These are phyloP conservation scores for Labeo catla DNA, from an alignment of 2,113 vertebrate genomes.

Conservation along the genomic window DNA sequence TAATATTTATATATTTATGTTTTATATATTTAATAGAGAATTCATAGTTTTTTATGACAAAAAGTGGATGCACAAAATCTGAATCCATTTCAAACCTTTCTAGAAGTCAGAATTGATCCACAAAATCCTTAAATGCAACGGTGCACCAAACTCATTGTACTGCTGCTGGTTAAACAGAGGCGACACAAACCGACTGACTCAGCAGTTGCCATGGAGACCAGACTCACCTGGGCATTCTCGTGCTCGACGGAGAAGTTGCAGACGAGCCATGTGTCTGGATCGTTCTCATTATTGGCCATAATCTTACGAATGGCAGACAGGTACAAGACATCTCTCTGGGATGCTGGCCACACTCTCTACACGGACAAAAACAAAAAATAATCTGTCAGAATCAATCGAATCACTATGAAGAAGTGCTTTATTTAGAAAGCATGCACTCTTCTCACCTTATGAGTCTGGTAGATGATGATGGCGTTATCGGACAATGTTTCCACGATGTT, in stretches of 20 bases:
- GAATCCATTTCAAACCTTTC: no score
- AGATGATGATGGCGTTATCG: constrained; percentile 92
- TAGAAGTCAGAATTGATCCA: neutral
- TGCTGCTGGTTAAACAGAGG: neutral
- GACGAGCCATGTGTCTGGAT: constrained; percentile 97
- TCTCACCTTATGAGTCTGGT: constrained; percentile 95
- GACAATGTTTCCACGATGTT: constrained; percentile 94
- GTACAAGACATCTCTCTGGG: constrained; percentile 95
- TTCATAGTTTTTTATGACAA: no score
- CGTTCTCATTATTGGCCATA: constrained; percentile 91
- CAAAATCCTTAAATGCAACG: neutral
- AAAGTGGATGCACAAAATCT: no score
- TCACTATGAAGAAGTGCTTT: neutral
- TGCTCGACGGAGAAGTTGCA: constrained; percentile 99
- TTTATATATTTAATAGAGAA: no score
- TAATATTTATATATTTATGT: no score
- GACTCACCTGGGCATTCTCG: constrained; percentile 86
- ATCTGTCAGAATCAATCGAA: neutral
- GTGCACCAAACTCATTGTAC: neutral
- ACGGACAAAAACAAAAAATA: constrained; percentile 54
- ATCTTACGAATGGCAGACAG: constrained; percentile 94
- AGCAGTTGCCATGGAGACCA: neutral
- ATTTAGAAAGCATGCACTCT: neutral
- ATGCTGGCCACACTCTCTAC: constrained; percentile 97
- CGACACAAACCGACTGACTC: neutral